These are phyloP conservation scores for Hylaeus anthracinus DNA, from an alignment of 1,140 invertebrate species.

Conservation along the genomic window DNA sequence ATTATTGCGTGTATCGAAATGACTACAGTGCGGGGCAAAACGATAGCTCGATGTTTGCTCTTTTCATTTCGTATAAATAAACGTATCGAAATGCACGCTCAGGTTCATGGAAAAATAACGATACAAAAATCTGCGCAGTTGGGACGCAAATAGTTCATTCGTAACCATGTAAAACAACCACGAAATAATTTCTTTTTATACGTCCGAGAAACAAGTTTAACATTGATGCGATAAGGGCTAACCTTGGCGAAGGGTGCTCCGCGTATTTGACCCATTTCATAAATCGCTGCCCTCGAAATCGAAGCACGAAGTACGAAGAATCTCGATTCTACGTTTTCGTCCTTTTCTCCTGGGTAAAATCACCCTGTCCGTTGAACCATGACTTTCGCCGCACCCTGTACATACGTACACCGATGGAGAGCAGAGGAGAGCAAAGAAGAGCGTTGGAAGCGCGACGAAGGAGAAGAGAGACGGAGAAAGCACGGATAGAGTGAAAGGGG, in stretches of 20 bases:
- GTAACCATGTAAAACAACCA: too few species aligned
- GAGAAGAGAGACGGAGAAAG: slow-evolving; percentile 33
- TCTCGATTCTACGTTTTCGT: background rate
- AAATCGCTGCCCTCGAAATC: background rate
- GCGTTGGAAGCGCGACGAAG: background rate
- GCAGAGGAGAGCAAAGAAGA: background rate
- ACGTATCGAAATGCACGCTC: too few species aligned
- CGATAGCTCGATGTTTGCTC: too few species aligned
- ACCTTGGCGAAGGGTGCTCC: background rate
- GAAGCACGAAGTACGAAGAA: background rate
- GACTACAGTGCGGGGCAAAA: too few species aligned
- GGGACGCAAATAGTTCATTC: too few species aligned
- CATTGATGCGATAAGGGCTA: background rate
- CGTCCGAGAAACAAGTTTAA: too few species aligned
- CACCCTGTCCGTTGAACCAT: slow-evolving; percentile 4
- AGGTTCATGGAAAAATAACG: too few species aligned
- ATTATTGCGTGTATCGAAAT: slow-evolving; percentile 1
- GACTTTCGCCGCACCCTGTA: slow-evolving; percentile 31
- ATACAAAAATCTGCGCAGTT: too few species aligned
- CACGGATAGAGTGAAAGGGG: slow-evolving; percentile 55
- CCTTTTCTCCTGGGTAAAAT: background rate
- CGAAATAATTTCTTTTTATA: too few species aligned
- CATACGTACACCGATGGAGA: background rate
- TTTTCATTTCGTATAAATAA: too few species aligned
- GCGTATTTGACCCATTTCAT: background rate